A percentile compares a stretch with the other conserved stretches of the same genome.
Conservation (phyloP, 2,113 vertebrate genomes). For the Chelonoidis abingdonii region DNA sequence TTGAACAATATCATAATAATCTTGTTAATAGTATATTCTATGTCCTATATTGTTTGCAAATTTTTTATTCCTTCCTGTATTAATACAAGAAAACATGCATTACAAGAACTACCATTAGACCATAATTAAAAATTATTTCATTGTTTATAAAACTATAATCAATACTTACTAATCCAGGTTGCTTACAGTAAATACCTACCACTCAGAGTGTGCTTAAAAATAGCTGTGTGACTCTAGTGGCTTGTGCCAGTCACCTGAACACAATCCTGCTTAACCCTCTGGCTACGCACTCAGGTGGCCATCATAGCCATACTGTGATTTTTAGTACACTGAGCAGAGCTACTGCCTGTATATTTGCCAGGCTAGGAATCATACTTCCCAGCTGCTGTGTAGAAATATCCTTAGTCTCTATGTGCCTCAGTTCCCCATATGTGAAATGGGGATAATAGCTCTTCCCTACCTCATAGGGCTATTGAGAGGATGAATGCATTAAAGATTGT, state of each 20-base stretch:
- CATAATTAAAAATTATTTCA: slow-evolving; percentile 55
- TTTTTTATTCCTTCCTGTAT: slow-evolving; percentile 54
- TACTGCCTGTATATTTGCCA: too few species aligned
- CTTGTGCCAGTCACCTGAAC: background rate
- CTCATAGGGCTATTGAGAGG: background rate
- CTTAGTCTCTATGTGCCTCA: background rate
- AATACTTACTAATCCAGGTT: slow-evolving; percentile 37
- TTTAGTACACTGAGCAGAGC: background rate
- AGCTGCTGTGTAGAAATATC: background rate
- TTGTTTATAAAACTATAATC: slow-evolving; percentile 44
- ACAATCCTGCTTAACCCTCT: background rate
- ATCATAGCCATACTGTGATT: background rate
- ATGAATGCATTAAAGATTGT: background rate
- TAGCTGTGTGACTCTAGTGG: too few species aligned
- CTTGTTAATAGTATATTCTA: slow-evolving; percentile 28
- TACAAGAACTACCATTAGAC: slow-evolving; percentile 6
- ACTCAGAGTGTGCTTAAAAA: background rate
- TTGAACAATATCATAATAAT: slow-evolving; percentile 53
- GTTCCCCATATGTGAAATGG: background rate
- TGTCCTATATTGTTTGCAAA: slow-evolving; percentile 19
- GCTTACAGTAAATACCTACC: slow-evolving; percentile 23
- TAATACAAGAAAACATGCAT: slow-evolving; percentile 5
- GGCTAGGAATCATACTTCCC: background rate
- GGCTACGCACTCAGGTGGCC: background rate
- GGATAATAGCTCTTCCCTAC: background rate